phyloP scores from a whole-genome alignment of 2,888 invertebrate species.

The Pherbina coryleti region DNA sequence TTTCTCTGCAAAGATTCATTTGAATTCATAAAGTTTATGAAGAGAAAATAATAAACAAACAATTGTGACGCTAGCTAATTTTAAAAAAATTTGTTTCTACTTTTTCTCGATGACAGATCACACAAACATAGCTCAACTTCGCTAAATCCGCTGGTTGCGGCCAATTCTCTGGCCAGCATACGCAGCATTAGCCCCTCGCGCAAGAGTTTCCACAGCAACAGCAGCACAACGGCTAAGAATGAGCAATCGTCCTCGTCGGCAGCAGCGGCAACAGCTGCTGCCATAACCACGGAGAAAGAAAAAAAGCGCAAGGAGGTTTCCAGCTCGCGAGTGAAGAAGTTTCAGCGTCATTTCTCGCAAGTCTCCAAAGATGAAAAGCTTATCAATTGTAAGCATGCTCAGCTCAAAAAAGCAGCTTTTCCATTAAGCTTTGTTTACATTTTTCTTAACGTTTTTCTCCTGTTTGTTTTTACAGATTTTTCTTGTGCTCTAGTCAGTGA shows the following conservation, averaged over 20 bases:
- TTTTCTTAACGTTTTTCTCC: background rate
- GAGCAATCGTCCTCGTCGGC: slow-evolving; percentile 50
- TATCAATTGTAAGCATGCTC: slow-evolving; percentile 80
- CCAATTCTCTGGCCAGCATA: slow-evolving; percentile 57
- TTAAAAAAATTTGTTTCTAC: background rate
- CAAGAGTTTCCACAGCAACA: slow-evolving; percentile 52
- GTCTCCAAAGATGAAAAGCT: slow-evolving; percentile 87
- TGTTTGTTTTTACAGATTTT: slow-evolving; percentile 77
- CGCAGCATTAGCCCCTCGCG: slow-evolving; percentile 60
- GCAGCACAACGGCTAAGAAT: slow-evolving; percentile 59
- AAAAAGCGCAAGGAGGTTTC: slow-evolving; percentile 68
- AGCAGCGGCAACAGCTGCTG: slow-evolving; percentile 27
- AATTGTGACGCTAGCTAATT: background rate
- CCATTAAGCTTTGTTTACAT: background rate
- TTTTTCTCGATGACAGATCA: slow-evolving; percentile 51
- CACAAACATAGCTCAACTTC: slow-evolving; percentile 56
- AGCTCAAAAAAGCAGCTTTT: background rate
- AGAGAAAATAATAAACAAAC: slow-evolving; percentile 8
- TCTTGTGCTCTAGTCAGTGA: slow-evolving; percentile 94
- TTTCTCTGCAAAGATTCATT: too few species aligned
- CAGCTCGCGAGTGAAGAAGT: slow-evolving; percentile 84
- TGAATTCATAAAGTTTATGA: background rate
- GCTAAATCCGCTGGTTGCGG: slow-evolving; percentile 52
- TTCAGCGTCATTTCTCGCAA: slow-evolving; percentile 87
- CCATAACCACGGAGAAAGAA: slow-evolving; percentile 59